Percentiles rank a stretch among this genome's conserved stretches.
Conservation (phyloP, 2,113 vertebrate species). For the Dicentrarchus labrax region DNA sequence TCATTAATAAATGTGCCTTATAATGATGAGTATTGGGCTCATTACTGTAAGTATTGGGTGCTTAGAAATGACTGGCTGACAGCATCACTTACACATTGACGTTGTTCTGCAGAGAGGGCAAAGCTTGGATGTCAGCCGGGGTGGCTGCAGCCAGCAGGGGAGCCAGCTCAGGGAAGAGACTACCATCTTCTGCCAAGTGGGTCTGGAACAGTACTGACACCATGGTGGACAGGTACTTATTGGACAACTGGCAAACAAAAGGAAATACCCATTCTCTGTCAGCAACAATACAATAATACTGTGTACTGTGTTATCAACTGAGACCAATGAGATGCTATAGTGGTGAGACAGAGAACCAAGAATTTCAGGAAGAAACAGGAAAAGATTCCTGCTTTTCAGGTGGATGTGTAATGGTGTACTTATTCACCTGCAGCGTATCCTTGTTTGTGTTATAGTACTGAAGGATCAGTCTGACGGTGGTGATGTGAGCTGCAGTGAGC, state of each 20-base stretch:
- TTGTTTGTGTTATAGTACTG: slow-evolving; percentile 78
- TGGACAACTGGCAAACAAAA: slow-evolving; percentile 73
- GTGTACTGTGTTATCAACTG: not conserved
- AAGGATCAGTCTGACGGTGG: slow-evolving; percentile 81
- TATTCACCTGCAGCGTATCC: slow-evolving; percentile 73
- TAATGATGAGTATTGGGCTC: not conserved
- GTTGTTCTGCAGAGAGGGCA: slow-evolving; percentile 80
- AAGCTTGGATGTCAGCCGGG: slow-evolving; percentile 73
- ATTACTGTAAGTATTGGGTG: not conserved
- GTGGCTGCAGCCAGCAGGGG: slow-evolving; percentile 76
- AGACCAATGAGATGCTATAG: not conserved
- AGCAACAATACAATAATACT: not conserved
- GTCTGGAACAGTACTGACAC: slow-evolving; percentile 80
- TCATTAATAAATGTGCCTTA: not conserved
- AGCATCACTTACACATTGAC: slow-evolving; percentile 75
- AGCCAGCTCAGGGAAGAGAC: slow-evolving; percentile 79
- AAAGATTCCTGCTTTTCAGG: not conserved
- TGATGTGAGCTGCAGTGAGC: slow-evolving; percentile 72
- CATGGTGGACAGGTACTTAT: slow-evolving; percentile 79
- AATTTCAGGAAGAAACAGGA: not conserved
- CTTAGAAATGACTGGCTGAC: not conserved
- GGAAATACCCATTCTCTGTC: not conserved
- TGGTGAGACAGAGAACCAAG: not conserved
- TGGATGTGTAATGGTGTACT: not conserved
- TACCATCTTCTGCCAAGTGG: slow-evolving; percentile 72